These are phyloP conservation scores for Perizoma affinitatum DNA, from an alignment of 2,888 invertebrate genomes.

Conservation along the genomic window DNA sequence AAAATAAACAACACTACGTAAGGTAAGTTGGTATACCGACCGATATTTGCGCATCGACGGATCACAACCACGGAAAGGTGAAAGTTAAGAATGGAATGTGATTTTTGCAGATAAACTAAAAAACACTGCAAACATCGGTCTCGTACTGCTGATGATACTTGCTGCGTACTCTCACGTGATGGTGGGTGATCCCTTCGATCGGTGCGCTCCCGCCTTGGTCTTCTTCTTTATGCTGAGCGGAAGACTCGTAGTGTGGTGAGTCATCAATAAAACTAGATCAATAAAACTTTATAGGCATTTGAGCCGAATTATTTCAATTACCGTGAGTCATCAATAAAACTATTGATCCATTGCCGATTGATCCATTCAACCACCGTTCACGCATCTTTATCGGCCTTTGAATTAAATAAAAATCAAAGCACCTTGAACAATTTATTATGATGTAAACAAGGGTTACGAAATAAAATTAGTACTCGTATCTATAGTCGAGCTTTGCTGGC, in stretches of 20 bases:
- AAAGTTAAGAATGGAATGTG: constrained; percentile 3
- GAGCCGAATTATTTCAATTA: no score
- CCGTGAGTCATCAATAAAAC: no score
- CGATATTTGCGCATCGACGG: no score
- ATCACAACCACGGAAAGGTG: no score
- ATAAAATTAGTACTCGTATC: constrained; percentile 66
- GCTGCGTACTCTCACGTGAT: constrained; percentile 97
- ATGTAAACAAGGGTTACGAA: constrained; percentile 75
- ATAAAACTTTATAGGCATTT: no score
- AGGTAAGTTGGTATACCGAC: no score
- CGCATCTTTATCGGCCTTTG: no score
- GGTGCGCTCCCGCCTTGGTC: constrained; percentile 94
- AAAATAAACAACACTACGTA: no score
- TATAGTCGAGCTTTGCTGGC: constrained; percentile 59
- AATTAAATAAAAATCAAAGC: no score
- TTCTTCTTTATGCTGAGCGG: constrained; percentile 97
- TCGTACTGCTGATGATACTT: constrained; percentile 93
- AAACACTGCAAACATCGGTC: constrained; percentile 93
- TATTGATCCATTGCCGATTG: no score
- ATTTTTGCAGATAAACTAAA: constrained; percentile 92
- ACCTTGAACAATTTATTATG: constrained; percentile 70
- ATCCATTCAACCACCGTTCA: no score
- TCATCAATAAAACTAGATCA: no score
- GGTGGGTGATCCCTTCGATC: constrained; percentile 96
- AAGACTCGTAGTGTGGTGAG: constrained; percentile 92